Percentiles rank a stretch among this genome's conserved stretches.
These are phyloP conservation scores for Epinephelus fuscoguttatus DNA, from an alignment of 2,113 vertebrate species.

Conservation along the genomic window DNA sequence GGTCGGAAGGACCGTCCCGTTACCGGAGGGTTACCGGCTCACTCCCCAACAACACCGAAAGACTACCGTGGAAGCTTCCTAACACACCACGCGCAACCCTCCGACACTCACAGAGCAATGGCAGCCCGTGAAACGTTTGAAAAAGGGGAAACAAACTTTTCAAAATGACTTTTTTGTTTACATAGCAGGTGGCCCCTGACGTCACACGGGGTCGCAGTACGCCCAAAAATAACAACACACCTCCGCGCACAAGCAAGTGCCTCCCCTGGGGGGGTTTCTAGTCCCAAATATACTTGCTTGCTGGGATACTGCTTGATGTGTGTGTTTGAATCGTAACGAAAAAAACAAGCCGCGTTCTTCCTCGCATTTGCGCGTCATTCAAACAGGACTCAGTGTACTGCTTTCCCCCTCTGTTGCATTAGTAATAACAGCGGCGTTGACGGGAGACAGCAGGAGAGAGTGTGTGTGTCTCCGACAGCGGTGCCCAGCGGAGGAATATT, in stretches of 20 bases:
- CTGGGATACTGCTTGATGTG: slow-evolving; percentile 83
- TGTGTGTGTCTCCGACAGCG: slow-evolving; percentile 74
- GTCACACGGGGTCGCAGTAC: slow-evolving; percentile 88
- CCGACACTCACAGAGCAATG: background rate
- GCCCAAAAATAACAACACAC: slow-evolving; percentile 81
- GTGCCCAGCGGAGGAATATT: slow-evolving; percentile 86
- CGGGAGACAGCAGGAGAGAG: slow-evolving; percentile 85
- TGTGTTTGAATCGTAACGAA: slow-evolving; percentile 83
- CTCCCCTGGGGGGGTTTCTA: slow-evolving; percentile 81
- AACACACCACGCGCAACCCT: rapidly evolving
- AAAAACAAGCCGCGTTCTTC: slow-evolving; percentile 83
- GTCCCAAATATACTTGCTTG: slow-evolving; percentile 83
- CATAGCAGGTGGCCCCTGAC: slow-evolving; percentile 92
- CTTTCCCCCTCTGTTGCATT: slow-evolving; percentile 84
- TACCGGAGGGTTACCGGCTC: slow-evolving; percentile 34
- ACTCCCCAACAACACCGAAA: background rate
- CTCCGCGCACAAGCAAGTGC: slow-evolving; percentile 80
- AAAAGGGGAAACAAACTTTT: slow-evolving; percentile 81
- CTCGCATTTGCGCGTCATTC: slow-evolving; percentile 85
- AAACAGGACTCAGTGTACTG: slow-evolving; percentile 82
- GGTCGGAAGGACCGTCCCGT: slow-evolving; percentile 27
- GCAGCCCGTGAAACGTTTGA: background rate
- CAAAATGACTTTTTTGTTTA: slow-evolving; percentile 83
- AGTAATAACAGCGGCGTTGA: slow-evolving; percentile 88
- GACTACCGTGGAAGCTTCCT: background rate